Evolutionary conservation across 2,888 invertebrate species (phyloP), one percentile per base, ranked within the genome.

Genomic region (Tachina grossa): DNA sequence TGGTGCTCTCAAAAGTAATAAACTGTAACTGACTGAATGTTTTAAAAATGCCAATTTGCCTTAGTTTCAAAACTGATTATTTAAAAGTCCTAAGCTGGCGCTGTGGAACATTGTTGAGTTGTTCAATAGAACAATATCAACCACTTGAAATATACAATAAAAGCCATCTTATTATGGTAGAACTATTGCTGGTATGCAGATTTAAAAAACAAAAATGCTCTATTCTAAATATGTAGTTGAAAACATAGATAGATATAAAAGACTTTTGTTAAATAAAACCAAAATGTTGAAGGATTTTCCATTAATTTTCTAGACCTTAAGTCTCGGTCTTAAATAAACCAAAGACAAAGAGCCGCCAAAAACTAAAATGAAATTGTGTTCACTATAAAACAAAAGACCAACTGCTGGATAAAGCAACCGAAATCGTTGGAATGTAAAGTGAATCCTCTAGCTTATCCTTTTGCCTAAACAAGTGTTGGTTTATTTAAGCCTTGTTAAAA

Each of bases 111-210:
- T 79, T 79, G 75, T 85, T 68, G 2, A 11, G 22, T 10, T 45
- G 41, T 57, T 79, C 49, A 49, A 16, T 10, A 14, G 10, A 75
- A 82, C 71, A 82, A 82, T 79, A 85, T 57, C 65, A 59, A 71
- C 79, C 85, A 83, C 85, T 85, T 85, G 82, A 82, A 61, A 71
- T 43, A 59, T 14, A 79, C 82, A 85, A 85, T 79, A 72, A 85
- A 85, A 85, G 82, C 82, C 85, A 85, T 72, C 16, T 69, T 59
- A 8, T 59, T n/a, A 83, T 82, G 74, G 59, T 85, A 4, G 11
- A 51, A 51, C 39, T 47, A 47, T 65, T 75, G 47, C 2, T 41
- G 1, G 39, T 39, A 41, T 41, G 9, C 6, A 66, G 51, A 49
- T 57, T 65, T 66, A 57, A 61, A 41, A 19, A 11, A 75, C 41